Evolutionary conservation across 1,140 invertebrate species (phyloP).

Genomic region (Rhagoletis pomonella): DNA sequence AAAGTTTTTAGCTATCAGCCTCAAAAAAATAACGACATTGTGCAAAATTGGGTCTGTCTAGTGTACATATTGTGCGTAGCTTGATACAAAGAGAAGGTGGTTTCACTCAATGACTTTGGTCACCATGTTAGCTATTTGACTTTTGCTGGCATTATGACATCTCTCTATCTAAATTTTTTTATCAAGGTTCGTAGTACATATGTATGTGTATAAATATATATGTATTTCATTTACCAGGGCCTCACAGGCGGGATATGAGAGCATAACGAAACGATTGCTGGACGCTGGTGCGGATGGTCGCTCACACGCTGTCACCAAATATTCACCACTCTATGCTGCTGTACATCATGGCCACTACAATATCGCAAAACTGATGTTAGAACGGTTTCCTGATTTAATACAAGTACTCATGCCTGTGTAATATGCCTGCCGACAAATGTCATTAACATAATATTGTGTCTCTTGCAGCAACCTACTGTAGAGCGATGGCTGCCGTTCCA

Average conservation of each 20-base stretch:
- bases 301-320: constrained; percentile 90
- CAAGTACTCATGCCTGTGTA: constrained; percentile 78
- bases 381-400: constrained; percentile 81
- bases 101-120: no score
- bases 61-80: no score
- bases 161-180: not conserved
- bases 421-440: not conserved
- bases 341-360: constrained; percentile 89
- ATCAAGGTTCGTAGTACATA: no score
- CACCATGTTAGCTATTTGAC: no score
- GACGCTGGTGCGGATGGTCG: constrained; percentile 89
- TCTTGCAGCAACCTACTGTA: constrained; percentile 79
- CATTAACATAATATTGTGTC: constrained; percentile 25
- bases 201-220: no score
- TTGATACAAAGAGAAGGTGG: no score
- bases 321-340: constrained; percentile 94
- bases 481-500: constrained; percentile 95
- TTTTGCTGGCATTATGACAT: not conserved
- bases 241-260: constrained; percentile 87
- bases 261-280: constrained; percentile 87
- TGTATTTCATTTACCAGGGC: constrained; percentile 76
- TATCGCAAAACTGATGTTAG: constrained; percentile 87
- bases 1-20: no score
- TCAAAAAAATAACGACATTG: no score
- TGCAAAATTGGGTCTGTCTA: no score